Evolutionary conservation across 1,140 invertebrate genomes (phyloP).

Genomic region (Brevipalpus yothersi): DNA sequence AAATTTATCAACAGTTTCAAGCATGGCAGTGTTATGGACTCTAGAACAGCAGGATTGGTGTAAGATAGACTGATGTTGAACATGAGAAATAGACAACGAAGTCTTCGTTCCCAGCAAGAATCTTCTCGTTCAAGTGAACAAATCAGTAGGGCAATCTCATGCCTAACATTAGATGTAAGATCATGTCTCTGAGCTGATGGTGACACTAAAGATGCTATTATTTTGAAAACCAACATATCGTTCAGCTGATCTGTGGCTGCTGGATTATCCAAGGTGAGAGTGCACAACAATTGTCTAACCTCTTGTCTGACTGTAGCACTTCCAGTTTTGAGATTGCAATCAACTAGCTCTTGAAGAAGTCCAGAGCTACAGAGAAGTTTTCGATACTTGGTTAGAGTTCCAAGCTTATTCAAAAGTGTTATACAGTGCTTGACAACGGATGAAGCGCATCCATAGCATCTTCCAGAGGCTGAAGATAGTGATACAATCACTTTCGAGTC

Average conservation of each 20-base stretch:
- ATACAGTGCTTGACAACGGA: slow-evolving; percentile 72
- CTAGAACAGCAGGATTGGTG: slow-evolving; percentile 43
- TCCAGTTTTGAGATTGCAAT: slow-evolving; percentile 48
- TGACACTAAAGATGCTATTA: slow-evolving; percentile 27
- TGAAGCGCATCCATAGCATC: slow-evolving; percentile 27
- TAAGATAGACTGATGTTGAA: slow-evolving; percentile 48
- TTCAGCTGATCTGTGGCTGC: slow-evolving; percentile 63
- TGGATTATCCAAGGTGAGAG: slow-evolving; percentile 70
- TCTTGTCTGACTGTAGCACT: slow-evolving; percentile 43
- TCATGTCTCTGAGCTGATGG: slow-evolving; percentile 31
- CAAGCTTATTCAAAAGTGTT: slow-evolving; percentile 67
- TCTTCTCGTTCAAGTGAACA: slow-evolving; percentile 72
- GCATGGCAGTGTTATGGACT: slow-evolving; percentile 51
- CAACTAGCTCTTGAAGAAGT: slow-evolving; percentile 63
- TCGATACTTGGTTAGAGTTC: slow-evolving; percentile 48
- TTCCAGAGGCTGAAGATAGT: slow-evolving; percentile 11
- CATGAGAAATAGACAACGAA: slow-evolving; percentile 57
- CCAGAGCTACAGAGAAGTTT: slow-evolving; percentile 57
- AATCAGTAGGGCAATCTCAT: slow-evolving; percentile 67
- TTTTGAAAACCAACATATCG: slow-evolving; percentile 48
- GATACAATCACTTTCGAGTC: neutral
- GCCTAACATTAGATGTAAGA: slow-evolving; percentile 44
- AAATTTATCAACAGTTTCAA: slow-evolving; percentile 50
- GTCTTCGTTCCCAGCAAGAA: slow-evolving; percentile 75
- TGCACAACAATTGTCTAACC: slow-evolving; percentile 57